Percentiles rank a stretch among this genome's conserved stretches.
Conservation (phyloP, 2,113 vertebrate species). For the Gopherus flavomarginatus region DNA sequence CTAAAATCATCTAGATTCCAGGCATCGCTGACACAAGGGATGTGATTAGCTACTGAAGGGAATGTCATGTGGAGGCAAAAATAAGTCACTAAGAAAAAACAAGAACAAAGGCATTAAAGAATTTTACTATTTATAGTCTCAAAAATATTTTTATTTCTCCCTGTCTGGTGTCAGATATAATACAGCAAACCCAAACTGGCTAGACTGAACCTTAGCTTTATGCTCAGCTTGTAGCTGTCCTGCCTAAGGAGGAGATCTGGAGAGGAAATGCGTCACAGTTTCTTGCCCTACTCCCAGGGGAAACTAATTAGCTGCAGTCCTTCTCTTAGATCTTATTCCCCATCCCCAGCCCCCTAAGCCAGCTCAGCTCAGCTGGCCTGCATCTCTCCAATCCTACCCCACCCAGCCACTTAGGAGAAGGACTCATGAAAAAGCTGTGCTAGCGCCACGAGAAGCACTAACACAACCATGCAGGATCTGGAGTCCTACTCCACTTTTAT, state of each 20-base stretch:
- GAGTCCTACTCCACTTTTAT: not conserved
- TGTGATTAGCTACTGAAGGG: not conserved
- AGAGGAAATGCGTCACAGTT: not conserved
- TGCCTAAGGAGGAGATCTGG: not conserved
- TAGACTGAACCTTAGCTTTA: not conserved
- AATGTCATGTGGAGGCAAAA: not conserved
- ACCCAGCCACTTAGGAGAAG: not conserved
- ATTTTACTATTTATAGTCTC: not conserved
- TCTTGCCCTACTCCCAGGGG: not conserved
- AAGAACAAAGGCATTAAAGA: not conserved
- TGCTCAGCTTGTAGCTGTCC: not conserved
- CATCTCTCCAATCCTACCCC: not conserved
- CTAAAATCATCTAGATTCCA: not conserved
- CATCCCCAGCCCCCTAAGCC: not conserved
- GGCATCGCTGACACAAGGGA: not conserved
- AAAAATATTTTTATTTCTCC: slow-evolving; percentile 18
- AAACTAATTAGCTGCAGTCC: not conserved
- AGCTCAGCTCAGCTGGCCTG: not conserved
- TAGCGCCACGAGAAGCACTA: not conserved
- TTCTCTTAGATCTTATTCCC: not conserved
- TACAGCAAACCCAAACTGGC: not conserved
- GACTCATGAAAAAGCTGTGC: not conserved
- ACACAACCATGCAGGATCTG: not conserved
- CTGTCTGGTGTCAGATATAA: not conserved
- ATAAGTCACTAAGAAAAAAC: not conserved